Percentiles rank a stretch among this genome's conserved stretches.
phyloP scores from a whole-genome alignment of 2,797 vertebrate species.

The Gambelia wislizenii region DNA sequence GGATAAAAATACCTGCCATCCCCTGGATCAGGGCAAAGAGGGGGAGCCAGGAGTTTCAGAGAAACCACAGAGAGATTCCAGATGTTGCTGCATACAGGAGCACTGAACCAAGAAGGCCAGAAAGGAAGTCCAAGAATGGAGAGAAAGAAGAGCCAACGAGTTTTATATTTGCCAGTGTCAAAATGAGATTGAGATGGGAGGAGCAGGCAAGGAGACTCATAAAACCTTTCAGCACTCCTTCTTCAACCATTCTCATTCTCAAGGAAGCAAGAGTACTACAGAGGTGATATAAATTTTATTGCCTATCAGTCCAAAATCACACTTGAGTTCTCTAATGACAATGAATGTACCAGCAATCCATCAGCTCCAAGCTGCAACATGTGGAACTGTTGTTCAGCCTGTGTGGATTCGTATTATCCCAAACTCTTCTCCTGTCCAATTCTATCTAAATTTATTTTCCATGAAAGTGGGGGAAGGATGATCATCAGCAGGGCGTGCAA shows the following conservation, averaged over 20 bases:
- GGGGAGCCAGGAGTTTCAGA: neutral
- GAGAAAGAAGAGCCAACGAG: neutral
- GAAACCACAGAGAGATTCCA: conserved; percentile 18
- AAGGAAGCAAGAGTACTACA: neutral
- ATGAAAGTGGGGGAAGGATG: neutral
- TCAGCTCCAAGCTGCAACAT: neutral
- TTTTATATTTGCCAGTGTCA: neutral
- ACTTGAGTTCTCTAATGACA: neutral
- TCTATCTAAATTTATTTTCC: neutral
- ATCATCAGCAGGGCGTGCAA: neutral
- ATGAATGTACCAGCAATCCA: neutral
- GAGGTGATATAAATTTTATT: neutral
- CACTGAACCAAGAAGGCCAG: neutral
- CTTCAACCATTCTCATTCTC: neutral
- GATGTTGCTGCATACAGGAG: neutral
- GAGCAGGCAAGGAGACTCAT: neutral
- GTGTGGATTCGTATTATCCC: neutral
- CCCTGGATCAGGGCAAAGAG: neutral
- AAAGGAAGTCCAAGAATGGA: too few relatives aligned
- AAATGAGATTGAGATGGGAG: neutral
- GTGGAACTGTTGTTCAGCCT: too few relatives aligned
- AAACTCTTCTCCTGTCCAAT: neutral
- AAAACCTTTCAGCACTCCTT: neutral
- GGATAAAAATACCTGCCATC: neutral
- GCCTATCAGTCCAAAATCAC: too few relatives aligned